These are phyloP conservation scores for Drosophila pseudotakahashii DNA, from an alignment of 2,888 invertebrate genomes.

Conservation along the genomic window DNA sequence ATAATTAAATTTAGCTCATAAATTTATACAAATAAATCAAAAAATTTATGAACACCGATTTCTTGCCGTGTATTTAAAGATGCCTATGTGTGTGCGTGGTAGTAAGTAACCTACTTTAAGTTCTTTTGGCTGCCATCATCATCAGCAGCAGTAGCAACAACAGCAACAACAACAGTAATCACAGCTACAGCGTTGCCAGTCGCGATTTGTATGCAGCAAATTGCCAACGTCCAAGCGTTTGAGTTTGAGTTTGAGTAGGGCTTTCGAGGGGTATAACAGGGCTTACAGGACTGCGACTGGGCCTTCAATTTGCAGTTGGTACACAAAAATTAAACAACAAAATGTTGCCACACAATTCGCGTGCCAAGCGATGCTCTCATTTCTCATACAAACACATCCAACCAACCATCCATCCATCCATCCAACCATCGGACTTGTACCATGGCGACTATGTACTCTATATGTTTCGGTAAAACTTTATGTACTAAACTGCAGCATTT, in stretches of 20 bases:
- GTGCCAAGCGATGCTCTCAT: constrained; percentile 60
- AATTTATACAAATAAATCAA: too few species aligned
- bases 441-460: constrained; percentile 5
- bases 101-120: constrained; percentile 71
- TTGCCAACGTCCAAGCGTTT: constrained; percentile 44
- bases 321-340: constrained; percentile 48
- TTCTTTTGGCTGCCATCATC: constrained; percentile 64
- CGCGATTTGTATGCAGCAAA: constrained; percentile 64
- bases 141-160: constrained; percentile 4
- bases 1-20: too few species aligned
- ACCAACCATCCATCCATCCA: background rate
- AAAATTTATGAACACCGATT: background rate
- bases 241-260: background rate
- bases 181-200: constrained; percentile 15
- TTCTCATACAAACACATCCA: constrained; percentile 26
- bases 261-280: background rate
- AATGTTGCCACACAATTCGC: constrained; percentile 51
- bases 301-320: constrained; percentile 21
- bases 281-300: background rate
- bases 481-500: constrained; percentile 48
- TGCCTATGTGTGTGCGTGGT: constrained; percentile 24
- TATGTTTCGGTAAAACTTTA: constrained; percentile 25
- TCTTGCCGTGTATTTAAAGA: constrained; percentile 8
- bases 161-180: background rate
- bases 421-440: constrained; percentile 1